Evolutionary conservation across 2,888 invertebrate species (phyloP), one percentile per base, ranked within the genome.

Genomic region (Stratiomys singularior): DNA sequence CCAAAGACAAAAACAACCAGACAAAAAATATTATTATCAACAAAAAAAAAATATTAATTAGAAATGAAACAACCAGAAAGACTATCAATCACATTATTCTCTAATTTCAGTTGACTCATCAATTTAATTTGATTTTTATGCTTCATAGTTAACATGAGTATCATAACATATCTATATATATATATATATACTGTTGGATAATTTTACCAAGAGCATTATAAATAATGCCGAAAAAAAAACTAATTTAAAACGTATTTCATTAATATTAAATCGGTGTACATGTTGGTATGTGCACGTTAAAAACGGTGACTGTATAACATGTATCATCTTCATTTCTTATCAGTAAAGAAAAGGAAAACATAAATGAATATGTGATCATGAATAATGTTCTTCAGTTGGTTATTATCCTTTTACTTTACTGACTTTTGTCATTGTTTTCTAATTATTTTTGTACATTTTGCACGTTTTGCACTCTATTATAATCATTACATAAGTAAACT

Each of bases 251-350:
- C 9, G 56, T 58, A 28, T 21, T n/a, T 30, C 15, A 47, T 76
- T 76, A 11, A 46, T 71, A 52, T 64, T 66, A 63, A 64, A 21
- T 66, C 63, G 63, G 77, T 79, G 79, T 79, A 79, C 79, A 79
- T 79, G 79, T 77, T 77, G 64, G 77, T 69, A 69, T 77, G 79
- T 79, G 79, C 79, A 79, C 79, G 79, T 77, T 52, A 67, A 60
- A 63, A 69, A 69, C 47, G 21, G 69, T 69, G 21, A 69, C 69
- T 60, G 60, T 25, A 25, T 60, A 60, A 60, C 60, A 60, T 47
- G 46, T 47, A 69, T 72, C 58, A 72, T 72, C 30, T 21, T 58
- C 37, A 56, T 72, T 72, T 9, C 18, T 76, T 37, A 37, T 37
- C 3, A 37, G 3, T 37, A 37, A 37, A 37, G 5, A 37, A 37